Percentiles rank a stretch among this genome's conserved stretches.
Evolutionary conservation across 2,113 vertebrate species (phyloP).

Genomic region (Solenodon paradoxus): DNA sequence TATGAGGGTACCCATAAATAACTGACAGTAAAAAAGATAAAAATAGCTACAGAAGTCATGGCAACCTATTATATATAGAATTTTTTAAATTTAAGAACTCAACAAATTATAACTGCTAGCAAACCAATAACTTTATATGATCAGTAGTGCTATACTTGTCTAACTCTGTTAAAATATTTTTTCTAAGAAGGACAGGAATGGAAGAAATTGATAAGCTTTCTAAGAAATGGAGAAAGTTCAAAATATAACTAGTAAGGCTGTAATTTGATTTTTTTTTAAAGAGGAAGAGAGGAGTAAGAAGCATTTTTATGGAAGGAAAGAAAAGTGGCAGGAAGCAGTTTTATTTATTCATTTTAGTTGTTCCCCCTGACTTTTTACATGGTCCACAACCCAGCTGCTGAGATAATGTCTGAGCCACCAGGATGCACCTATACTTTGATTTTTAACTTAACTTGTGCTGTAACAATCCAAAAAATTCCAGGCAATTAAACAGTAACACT

Average conservation of each 20-base stretch:
- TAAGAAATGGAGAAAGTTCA: neutral
- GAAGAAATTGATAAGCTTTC: neutral
- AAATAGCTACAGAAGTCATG: neutral
- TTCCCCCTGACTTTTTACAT: too few relatives aligned
- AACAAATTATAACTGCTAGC: neutral
- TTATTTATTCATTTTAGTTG: too few relatives aligned
- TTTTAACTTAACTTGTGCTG: neutral
- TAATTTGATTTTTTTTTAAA: too few relatives aligned
- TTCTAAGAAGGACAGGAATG: neutral
- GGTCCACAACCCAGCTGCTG: too few relatives aligned
- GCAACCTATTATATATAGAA: neutral
- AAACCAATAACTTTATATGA: neutral
- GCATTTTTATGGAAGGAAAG: too few relatives aligned
- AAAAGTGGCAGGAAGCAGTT: too few relatives aligned
- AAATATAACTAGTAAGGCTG: too few relatives aligned
- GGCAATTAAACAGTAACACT: neutral
- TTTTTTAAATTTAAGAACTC: neutral
- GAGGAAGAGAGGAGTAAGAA: too few relatives aligned
- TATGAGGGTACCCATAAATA: neutral
- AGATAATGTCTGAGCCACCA: too few relatives aligned
- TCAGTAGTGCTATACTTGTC: neutral
- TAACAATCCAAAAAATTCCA: neutral
- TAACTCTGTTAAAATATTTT: neutral
- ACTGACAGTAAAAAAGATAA: neutral
- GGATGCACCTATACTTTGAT: neutral